Evolutionary conservation across 1,140 invertebrate species (phyloP).

Genomic region (Lordiphosa clarofinis): DNA sequence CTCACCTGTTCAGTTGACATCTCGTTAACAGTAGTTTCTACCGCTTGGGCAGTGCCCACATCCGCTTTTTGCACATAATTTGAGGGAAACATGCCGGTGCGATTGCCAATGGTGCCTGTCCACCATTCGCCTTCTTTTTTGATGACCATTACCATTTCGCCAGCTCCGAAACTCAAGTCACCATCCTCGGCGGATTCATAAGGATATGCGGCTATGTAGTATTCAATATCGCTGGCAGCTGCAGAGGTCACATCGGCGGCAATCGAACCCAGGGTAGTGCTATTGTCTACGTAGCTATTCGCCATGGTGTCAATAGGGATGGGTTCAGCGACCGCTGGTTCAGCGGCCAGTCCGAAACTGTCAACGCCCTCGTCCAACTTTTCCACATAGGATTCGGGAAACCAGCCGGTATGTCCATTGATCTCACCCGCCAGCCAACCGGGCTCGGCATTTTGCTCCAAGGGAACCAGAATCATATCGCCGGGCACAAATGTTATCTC

Average conservation of each 20-base stretch:
- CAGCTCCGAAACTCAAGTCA: conserved; percentile 94
- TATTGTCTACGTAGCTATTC: conserved; percentile 61
- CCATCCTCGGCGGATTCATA: conserved; percentile 93
- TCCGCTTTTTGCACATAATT: conserved; percentile 89
- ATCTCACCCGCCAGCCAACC: conserved; percentile 98
- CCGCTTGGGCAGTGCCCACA: conserved; percentile 51
- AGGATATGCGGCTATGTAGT: conserved; percentile 91
- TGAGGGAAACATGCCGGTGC: conserved; percentile 96
- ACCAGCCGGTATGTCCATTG: conserved; percentile 94
- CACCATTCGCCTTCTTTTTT: conserved; percentile 98
- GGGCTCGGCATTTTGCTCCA: conserved; percentile 93
- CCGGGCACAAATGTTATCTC: conserved; percentile 97
- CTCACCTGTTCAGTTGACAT: conserved; percentile 60
- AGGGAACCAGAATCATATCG: conserved; percentile 93
- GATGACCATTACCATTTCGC: conserved; percentile 92
- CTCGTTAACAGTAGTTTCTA: conserved; percentile 13
- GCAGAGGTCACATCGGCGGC: conserved; percentile 16
- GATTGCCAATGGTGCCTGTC: conserved; percentile 92
- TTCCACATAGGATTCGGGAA: conserved; percentile 98
- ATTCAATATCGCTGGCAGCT: conserved; percentile 83
- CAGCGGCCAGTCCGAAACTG: conserved; percentile 6
- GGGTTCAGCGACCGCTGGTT: conserved; percentile 12
- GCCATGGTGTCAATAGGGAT: conserved; percentile 7
- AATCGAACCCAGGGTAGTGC: conserved; percentile 5
- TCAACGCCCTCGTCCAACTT: conserved; percentile 82